phyloP scores from a whole-genome alignment of 2,797 vertebrate species.

The Sebastes trivittatus region DNA sequence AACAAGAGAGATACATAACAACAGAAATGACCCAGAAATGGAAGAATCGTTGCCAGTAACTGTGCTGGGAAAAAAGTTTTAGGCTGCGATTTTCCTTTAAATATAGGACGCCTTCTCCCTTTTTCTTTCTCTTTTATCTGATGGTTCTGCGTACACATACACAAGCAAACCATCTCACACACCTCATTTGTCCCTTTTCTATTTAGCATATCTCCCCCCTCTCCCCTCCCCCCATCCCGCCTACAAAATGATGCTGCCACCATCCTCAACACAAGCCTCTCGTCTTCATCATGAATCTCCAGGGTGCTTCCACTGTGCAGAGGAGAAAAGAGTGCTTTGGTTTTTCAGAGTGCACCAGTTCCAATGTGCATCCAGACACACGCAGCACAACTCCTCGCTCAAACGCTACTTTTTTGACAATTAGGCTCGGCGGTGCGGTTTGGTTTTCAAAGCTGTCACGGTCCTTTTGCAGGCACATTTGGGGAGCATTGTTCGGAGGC shows the following conservation, averaged over 20 bases:
- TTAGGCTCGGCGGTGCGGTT: neutral
- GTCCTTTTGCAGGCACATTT: constrained; percentile 14
- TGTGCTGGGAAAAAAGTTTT: constrained; percentile 17
- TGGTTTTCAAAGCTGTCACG: constrained; percentile 32
- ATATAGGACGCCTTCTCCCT: constrained; percentile 1
- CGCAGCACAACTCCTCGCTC: neutral
- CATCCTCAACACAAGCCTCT: constrained; percentile 18
- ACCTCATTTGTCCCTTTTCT: constrained; percentile 12
- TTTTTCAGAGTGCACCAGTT: constrained; percentile 31
- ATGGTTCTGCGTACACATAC: neutral
- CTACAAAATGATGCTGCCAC: constrained; percentile 42
- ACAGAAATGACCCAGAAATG: constrained; percentile 49
- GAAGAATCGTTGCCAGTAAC: constrained; percentile 21
- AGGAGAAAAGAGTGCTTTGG: constrained; percentile 35
- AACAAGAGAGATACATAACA: constrained; percentile 29
- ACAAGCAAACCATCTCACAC: neutral
- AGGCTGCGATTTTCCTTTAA: constrained; percentile 19
- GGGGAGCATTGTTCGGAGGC: constrained; percentile 13
- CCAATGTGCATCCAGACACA: constrained; percentile 13
- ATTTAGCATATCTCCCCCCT: constrained; percentile 22
- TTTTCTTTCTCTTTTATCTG: constrained; percentile 6
- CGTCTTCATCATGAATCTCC: constrained; percentile 35
- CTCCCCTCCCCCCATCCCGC: neutral
- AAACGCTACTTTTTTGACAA: constrained; percentile 8
- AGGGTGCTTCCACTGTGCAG: constrained; percentile 35